Evolutionary conservation across 2,113 vertebrate species (phyloP), one percentile per base, ranked within the genome.

Genomic region (Saimiri boliviensis): DNA sequence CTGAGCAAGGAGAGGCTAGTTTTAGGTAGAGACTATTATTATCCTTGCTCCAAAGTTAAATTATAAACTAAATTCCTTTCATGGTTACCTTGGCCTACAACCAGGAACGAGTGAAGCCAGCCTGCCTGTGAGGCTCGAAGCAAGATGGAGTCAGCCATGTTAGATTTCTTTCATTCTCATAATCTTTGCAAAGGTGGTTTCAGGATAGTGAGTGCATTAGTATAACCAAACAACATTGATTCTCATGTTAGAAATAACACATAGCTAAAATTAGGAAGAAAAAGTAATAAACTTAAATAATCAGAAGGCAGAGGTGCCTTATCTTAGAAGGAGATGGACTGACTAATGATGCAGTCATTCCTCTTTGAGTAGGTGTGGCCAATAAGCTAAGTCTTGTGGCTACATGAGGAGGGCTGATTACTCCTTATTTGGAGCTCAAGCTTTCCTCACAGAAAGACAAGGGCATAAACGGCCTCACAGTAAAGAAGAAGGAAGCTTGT

Each of bases 171-270:
- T 63, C 60, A 30, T 5, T 6, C 60, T 63, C 60, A 63, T 27
- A 63, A 30, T 30, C 60, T 63, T 63, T 63, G 60, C 27, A 13
- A 63, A 63, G 27, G 60, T 63, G 27, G 60, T 30, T 63, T 63
- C 60, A 63, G 60, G 11, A 93, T 54, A 76, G 20, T 10, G 45
- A 90, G 54, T 54, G 23, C 12, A 19, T 42, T 37, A 27, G 2
- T n/a, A 0, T 42, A 60, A 92, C 8, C 63, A 93, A 77, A 77
- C n/a, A n/a, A 16, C 23, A 0, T 82, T 71, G 79, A 25, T 86
- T 77, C 90, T 73, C 17, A 2, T 91, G n/a, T 79, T 84, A 87
- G 70, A 93, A 83, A 79, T 68, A 73, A 49, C 35, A 63, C 60
- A 4, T 40, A 45, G 74, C 23, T 86, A 70, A 56, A 42, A 81